A percentile compares a stretch with the other conserved stretches of the same genome.
Conservation (phyloP, 1,140 invertebrate species). For the Euglossa dilemma region DNA sequence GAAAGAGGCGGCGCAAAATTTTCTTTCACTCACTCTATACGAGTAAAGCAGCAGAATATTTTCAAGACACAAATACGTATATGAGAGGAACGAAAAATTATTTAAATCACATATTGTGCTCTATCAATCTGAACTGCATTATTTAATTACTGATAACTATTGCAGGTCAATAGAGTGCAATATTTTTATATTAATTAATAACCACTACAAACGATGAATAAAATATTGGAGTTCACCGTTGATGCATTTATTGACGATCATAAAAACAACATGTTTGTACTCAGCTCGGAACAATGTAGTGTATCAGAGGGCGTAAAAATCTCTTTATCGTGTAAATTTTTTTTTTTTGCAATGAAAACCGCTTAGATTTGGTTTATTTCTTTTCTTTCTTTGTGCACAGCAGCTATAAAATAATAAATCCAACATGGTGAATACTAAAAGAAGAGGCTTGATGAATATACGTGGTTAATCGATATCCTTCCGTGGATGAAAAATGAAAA, state of each 20-base stretch:
- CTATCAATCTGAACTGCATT: slow-evolving; percentile 54
- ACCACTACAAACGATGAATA: slow-evolving; percentile 40
- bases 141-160: slow-evolving; percentile 51
- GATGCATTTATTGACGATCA: slow-evolving; percentile 35
- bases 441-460: slow-evolving; percentile 33
- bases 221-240: slow-evolving; percentile 35
- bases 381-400: slow-evolving; percentile 47
- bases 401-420: slow-evolving; percentile 43
- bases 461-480: slow-evolving; percentile 22
- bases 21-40: slow-evolving; percentile 27
- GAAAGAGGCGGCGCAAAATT: slow-evolving; percentile 66
- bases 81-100: slow-evolving; percentile 31
- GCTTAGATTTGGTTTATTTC: slow-evolving; percentile 49
- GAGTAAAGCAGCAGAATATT: slow-evolving; percentile 2
- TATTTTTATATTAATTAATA: slow-evolving; percentile 64
- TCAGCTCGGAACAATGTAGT: slow-evolving; percentile 23
- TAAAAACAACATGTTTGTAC: slow-evolving; percentile 32
- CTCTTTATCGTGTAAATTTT: slow-evolving; percentile 33
- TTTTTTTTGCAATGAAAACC: slow-evolving; percentile 1
- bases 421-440: slow-evolving; percentile 41
- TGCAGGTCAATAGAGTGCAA: slow-evolving; percentile 60
- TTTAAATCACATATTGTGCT: slow-evolving; percentile 45
- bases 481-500: slow-evolving; percentile 46
- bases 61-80: slow-evolving; percentile 4
- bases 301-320: slow-evolving; percentile 42